Evolutionary conservation across 2,888 invertebrate genomes (phyloP).

Genomic region (Aplocera efformata): DNA sequence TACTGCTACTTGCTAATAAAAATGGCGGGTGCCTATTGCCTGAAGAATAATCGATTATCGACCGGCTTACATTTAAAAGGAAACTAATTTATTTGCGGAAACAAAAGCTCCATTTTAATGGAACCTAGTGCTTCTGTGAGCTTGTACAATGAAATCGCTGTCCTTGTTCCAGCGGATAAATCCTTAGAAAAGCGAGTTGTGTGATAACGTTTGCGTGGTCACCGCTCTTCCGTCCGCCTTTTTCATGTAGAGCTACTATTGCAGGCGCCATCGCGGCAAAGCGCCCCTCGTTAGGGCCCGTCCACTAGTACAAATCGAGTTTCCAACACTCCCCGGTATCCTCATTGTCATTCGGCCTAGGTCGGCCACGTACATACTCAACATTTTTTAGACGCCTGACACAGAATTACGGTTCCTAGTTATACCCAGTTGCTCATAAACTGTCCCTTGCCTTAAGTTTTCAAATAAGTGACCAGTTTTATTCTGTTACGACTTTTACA

Average conservation of each 20-base stretch:
- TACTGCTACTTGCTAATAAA: too few species aligned
- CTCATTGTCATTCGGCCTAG: constrained; percentile 47
- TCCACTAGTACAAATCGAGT: constrained; percentile 58
- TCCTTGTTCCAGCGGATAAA: constrained; percentile 1
- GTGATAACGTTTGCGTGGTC: constrained; percentile 41
- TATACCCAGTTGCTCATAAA: constrained; percentile 10
- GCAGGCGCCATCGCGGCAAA: constrained; percentile 42
- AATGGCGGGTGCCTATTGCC: too few species aligned
- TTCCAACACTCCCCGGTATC: constrained; percentile 39
- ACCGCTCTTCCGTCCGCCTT: constrained; percentile 51
- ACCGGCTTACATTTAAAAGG: too few species aligned
- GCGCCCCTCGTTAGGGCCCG: constrained; percentile 50
- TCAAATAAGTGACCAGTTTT: neutral
- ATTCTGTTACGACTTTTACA: constrained; percentile 1
- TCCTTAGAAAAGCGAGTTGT: neutral
- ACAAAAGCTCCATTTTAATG: neutral
- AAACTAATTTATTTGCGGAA: too few species aligned
- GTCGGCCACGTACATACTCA: constrained; percentile 33
- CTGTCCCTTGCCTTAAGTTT: constrained; percentile 3
- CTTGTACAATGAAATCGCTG: neutral
- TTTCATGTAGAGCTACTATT: constrained; percentile 55
- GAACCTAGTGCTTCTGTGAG: too few species aligned
- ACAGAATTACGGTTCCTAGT: constrained; percentile 15
- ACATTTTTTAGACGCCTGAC: constrained; percentile 15
- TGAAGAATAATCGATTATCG: too few species aligned